phyloP scores from a whole-genome alignment of 2,888 invertebrate genomes.

The Thysanoteuthis rhombus region DNA sequence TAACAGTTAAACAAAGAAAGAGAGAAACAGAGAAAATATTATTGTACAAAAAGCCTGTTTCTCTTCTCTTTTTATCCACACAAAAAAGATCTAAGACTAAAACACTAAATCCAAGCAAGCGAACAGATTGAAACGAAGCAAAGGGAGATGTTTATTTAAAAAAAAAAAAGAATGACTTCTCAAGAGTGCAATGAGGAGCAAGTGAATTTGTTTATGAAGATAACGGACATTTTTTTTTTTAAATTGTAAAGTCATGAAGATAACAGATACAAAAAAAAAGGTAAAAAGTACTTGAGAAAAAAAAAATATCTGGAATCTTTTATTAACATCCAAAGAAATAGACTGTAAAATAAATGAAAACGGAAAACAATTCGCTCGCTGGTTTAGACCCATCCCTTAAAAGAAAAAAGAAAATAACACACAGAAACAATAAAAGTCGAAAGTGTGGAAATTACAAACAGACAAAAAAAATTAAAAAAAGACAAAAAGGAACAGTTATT shows the following conservation, averaged over 20 bases:
- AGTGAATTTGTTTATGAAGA: not conserved
- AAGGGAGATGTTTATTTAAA: not conserved
- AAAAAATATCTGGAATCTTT: not conserved
- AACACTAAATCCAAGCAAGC: not conserved
- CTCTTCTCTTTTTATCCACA: not conserved
- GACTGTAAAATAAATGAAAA: not conserved
- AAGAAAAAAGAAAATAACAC: not conserved
- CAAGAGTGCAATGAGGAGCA: not conserved
- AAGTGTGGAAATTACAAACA: not conserved
- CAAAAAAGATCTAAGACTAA: not conserved
- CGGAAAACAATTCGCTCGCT: not conserved
- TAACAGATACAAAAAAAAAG: not conserved
- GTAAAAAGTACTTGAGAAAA: not conserved
- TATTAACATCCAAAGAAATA: not conserved
- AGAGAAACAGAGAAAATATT: not conserved
- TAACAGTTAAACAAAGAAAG: not conserved
- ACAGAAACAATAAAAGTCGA: not conserved
- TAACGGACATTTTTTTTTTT: not conserved
- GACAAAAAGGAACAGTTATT: not conserved
- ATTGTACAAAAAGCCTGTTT: not conserved
- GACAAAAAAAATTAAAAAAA: not conserved
- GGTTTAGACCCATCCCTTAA: not conserved
- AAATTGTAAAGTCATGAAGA: not conserved
- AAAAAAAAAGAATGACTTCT: not conserved
- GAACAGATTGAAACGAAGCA: not conserved